These are phyloP conservation scores for Ardeotis arabs DNA, from an alignment of 2,113 vertebrate genomes.

Conservation along the genomic window DNA sequence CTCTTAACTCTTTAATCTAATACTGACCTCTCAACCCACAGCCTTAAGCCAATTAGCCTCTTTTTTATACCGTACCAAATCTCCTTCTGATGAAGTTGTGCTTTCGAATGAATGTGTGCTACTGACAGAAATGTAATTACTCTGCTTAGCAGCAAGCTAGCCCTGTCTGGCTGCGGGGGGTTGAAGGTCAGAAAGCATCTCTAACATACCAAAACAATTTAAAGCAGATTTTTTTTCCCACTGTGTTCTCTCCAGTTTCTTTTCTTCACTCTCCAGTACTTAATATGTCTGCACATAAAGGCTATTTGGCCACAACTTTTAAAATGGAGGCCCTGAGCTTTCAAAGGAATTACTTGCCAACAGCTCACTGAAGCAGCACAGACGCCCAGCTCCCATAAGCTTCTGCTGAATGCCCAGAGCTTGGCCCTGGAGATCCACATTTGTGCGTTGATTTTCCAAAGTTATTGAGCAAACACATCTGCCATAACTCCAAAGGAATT, in stretches of 20 bases:
- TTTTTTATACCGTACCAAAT: constrained; percentile 40
- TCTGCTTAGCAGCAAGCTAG: not conserved
- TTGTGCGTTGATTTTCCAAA: not conserved
- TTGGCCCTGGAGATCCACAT: not conserved
- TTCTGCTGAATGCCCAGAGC: not conserved
- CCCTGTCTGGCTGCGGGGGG: not conserved
- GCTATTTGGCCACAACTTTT: not conserved
- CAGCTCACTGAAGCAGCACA: not conserved
- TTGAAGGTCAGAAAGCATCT: constrained; percentile 22
- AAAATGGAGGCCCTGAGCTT: not conserved
- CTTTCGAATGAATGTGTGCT: not conserved
- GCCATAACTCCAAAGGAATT: not conserved
- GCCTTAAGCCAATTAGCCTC: constrained; percentile 59
- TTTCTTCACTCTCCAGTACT: not conserved
- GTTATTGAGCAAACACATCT: not conserved
- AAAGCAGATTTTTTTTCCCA: not conserved
- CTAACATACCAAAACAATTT: not conserved
- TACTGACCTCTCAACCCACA: constrained; percentile 32
- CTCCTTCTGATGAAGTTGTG: constrained; percentile 45
- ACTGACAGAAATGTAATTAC: constrained; percentile 36
- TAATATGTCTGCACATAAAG: not conserved
- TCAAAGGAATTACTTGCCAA: not conserved
- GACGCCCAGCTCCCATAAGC: not conserved
- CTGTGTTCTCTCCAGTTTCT: not conserved
- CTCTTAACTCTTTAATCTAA: constrained; percentile 47